phyloP scores from a whole-genome alignment of 2,113 vertebrate species.

The Corythornis madagascariensis region DNA sequence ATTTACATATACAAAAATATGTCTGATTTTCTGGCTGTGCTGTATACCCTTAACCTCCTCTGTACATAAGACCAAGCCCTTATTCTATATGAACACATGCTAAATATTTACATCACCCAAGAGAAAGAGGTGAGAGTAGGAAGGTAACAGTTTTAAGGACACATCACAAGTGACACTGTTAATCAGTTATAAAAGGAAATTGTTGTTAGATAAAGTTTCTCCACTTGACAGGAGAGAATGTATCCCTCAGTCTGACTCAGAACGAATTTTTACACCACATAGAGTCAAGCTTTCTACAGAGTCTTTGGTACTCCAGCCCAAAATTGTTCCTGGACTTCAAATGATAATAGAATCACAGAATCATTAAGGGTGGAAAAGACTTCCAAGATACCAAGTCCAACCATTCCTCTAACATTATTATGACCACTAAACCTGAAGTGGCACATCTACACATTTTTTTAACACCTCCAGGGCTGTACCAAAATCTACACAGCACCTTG shows the following conservation, averaged over 20 bases:
- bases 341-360: background rate
- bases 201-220: background rate
- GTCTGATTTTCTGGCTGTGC: slow-evolving; percentile 3
- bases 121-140: background rate
- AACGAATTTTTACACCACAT: background rate
- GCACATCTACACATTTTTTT: too few relatives aligned
- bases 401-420: too few relatives aligned
- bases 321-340: background rate
- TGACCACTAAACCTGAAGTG: too few relatives aligned
- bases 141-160: slow-evolving; percentile 12
- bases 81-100: background rate
- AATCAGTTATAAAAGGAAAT: slow-evolving; percentile 4
- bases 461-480: background rate
- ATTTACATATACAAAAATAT: background rate
- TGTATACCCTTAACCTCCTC: background rate
- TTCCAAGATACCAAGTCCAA: too few relatives aligned
- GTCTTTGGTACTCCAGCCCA: background rate
- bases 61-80: background rate
- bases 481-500: background rate
- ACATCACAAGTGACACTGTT: background rate
- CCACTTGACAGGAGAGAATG: background rate
- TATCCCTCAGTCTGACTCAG: background rate
- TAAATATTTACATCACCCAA: background rate
- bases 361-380: too few relatives aligned
- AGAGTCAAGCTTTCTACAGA: background rate